Evolutionary conservation across 2,113 vertebrate species (phyloP).

Genomic region (Athene noctua): DNA sequence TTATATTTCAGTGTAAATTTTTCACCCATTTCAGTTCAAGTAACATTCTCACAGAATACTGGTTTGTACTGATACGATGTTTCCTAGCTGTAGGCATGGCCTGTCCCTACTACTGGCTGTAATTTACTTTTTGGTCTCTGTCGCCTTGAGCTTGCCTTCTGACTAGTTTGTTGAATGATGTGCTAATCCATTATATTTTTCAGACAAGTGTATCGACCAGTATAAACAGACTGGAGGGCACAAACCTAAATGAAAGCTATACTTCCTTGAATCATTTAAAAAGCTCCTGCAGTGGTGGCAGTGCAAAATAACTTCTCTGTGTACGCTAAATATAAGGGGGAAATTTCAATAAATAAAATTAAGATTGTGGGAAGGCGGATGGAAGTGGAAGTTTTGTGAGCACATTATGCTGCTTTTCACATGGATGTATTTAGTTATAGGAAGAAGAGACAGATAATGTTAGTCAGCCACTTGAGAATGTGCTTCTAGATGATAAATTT

Average conservation of each 20-base stretch:
- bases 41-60: constrained; percentile 68
- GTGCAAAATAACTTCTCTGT: constrained; percentile 73
- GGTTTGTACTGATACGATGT: constrained; percentile 81
- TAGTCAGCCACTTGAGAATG: constrained; percentile 33
- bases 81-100: constrained; percentile 85
- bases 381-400: neutral
- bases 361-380: neutral
- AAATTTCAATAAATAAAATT: constrained; percentile 76
- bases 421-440: constrained; percentile 28
- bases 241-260: constrained; percentile 90
- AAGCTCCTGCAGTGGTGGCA: constrained; percentile 79
- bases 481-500: constrained; percentile 40
- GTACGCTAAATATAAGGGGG: constrained; percentile 64
- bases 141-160: constrained; percentile 87
- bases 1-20: constrained; percentile 70
- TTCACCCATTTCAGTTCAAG: constrained; percentile 68
- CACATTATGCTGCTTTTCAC: constrained; percentile 1
- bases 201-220: constrained; percentile 95
- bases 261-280: constrained; percentile 90
- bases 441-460: constrained; percentile 15
- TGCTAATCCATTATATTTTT: constrained; percentile 96
- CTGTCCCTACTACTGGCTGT: constrained; percentile 81
- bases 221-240: constrained; percentile 96
- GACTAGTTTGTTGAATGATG: constrained; percentile 91
- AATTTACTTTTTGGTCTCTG: constrained; percentile 92